Evolutionary conservation across 2,888 invertebrate genomes (phyloP).

Genomic region (Muschampia plurimacula): DNA sequence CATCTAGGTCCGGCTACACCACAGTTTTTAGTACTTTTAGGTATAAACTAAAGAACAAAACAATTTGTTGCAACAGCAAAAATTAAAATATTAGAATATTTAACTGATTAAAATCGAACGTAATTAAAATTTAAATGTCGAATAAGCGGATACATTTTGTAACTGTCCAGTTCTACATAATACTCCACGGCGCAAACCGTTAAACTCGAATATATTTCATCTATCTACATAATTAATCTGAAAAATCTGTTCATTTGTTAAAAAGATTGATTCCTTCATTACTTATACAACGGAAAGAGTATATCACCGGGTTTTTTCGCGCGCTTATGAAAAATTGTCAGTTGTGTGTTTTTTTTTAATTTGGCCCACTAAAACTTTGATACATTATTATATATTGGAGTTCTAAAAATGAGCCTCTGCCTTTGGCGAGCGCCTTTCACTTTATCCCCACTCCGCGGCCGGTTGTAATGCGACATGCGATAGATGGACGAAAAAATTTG

Average conservation of each 20-base stretch:
- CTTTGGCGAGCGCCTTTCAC: too few relatives aligned
- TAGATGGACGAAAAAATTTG: too few relatives aligned
- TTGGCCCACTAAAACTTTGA: not conserved
- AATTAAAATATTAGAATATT: constrained; percentile 4
- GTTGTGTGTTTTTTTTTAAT: not conserved
- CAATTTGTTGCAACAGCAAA: not conserved
- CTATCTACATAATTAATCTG: constrained; percentile 21
- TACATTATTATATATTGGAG: too few relatives aligned
- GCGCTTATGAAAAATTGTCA: constrained; percentile 11
- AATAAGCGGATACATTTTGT: constrained; percentile 18
- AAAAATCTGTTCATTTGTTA: constrained; percentile 26
- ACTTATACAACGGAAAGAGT: constrained; percentile 37
- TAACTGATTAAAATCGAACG: not conserved
- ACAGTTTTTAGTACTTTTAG: too few relatives aligned
- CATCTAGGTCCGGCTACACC: too few relatives aligned
- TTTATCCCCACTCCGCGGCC: too few relatives aligned
- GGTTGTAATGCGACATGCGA: too few relatives aligned
- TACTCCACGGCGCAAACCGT: constrained; percentile 6
- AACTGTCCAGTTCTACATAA: constrained; percentile 17
- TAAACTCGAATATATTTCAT: constrained; percentile 9
- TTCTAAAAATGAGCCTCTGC: too few relatives aligned
- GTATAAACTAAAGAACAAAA: too few relatives aligned
- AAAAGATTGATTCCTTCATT: constrained; percentile 36
- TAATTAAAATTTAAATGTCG: constrained; percentile 10
- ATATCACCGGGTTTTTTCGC: constrained; percentile 22